Evolutionary conservation across 2,113 vertebrate species (phyloP), one percentile per base, ranked within the genome.

Genomic region (Cyanoderma ruficeps): DNA sequence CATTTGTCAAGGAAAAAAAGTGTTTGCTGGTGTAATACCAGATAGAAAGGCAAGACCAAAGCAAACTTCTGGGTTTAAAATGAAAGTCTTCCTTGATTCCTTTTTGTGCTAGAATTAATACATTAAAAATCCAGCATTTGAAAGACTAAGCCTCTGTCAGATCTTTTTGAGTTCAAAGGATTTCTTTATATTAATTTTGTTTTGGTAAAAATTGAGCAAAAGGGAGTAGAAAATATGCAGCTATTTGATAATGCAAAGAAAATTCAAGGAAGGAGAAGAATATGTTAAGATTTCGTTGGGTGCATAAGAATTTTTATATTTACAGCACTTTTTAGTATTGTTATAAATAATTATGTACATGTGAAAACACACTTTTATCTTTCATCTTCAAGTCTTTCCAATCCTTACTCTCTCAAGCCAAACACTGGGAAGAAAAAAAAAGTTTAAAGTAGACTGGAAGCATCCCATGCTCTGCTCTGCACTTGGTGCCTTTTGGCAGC

Each of bases 171-270:
- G 63, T 94, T 93, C 82, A 93, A 83, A 93, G 35, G 14, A 47
- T 65, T 86, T 83, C n/a, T 76, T 90, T 55, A 35, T 39, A 90
- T 80, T 68, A 95, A 72, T 65, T 95, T 91, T 93, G 46, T 92
- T 92, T 85, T 70, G 59, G 53, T 28, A 80, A 94, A 94, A 93
- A 65, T 35, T 90, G 13, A 92, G 90, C 75, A 80, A 77, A 90
- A 80, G 20, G 15, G n/a, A 21, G 23, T 70, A 53, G 61, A 74
- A 95, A 95, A 93, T 55, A 90, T 81, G 75, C 60, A 86, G 33
- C 31, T 88, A 23, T 74, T 92, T 93, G 92, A 90, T 93, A 93
- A 57, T 77, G 78, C 28, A 80, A 76, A 79, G 49, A 46, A 91
- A 94, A 92, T 50, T 49, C 37, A 69, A 72, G 56, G 35, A 64